Evolutionary conservation across 2,888 invertebrate species (phyloP), one percentile per base, ranked within the genome.

Genomic region (Rutpela maculata): DNA sequence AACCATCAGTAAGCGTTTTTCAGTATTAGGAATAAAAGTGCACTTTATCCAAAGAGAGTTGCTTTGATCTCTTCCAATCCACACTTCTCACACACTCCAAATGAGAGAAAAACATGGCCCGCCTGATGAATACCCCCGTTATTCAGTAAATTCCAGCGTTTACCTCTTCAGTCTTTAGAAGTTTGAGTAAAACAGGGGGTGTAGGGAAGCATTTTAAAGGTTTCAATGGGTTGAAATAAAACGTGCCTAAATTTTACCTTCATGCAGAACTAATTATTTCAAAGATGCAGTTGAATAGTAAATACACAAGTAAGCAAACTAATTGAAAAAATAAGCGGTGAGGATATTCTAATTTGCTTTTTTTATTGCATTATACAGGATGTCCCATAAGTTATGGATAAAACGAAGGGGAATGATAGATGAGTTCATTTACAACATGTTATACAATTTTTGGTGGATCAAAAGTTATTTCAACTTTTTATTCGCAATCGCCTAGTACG

Each of bases 21-120:
- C 56, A 35, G 50, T 56, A 57, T 50, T 68, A 56, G 68, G 35
- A 55, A 68, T 68, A 50, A 68, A 68, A 35, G 55, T 66, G 31
- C 19, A 55, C 65, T 62, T 65, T 66, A n/a, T 26, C 31, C 19
- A 26, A 66, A 62, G 63, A 62, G 63, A 35, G 62, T 75, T 74
- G 22, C 74, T 74, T 75, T 75, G 74, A 75, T 75, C 74, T 69
- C 43, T 50, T 55, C 62, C 74, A 75, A 68, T 75, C 74, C 57
- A 68, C 62, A 68, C 74, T 60, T 60, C 66, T 73, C 67, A 26
- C 67, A 75, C 60, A 75, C 69, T 43, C 22, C 22, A 75, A 75
- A 75, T 69, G 74, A 75, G 74, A 68, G 65, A 74, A 74, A 75
- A 68, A 68, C 74, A 68, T 56, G 31, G 57, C 56, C 22, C 43